Evolutionary conservation across 1,140 invertebrate genomes (phyloP).

Genomic region (Philotrypesis tridentata): DNA sequence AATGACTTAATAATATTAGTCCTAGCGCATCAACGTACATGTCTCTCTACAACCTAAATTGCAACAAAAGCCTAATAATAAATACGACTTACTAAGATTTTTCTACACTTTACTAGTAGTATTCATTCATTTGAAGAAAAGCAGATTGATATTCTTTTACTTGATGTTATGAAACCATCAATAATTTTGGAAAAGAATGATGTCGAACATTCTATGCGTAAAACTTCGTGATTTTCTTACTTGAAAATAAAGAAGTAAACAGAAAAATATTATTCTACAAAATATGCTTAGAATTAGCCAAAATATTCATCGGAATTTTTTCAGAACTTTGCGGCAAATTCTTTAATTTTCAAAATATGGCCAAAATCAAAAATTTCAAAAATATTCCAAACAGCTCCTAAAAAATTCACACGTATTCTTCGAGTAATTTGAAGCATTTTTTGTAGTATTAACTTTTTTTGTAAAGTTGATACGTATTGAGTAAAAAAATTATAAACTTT

Average conservation of each 20-base stretch:
- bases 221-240: neutral
- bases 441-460: no score
- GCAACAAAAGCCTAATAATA: no score
- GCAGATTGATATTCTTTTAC: neutral
- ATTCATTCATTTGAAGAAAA: neutral
- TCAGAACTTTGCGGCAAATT: neutral
- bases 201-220: neutral
- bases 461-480: no score
- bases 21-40: no score
- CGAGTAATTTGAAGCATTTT: no score
- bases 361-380: no score
- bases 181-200: neutral
- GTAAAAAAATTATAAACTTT: no score
- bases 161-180: neutral
- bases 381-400: no score
- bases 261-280: neutral
- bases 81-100: no score
- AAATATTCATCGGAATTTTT: neutral
- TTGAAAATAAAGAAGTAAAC: neutral
- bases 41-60: no score
- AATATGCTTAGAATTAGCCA: neutral
- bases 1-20: no score
- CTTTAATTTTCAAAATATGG: neutral
- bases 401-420: no score
- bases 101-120: neutral